These are phyloP conservation scores for Cheilosia vulpina DNA, from an alignment of 2,888 invertebrate species.

Conservation along the genomic window DNA sequence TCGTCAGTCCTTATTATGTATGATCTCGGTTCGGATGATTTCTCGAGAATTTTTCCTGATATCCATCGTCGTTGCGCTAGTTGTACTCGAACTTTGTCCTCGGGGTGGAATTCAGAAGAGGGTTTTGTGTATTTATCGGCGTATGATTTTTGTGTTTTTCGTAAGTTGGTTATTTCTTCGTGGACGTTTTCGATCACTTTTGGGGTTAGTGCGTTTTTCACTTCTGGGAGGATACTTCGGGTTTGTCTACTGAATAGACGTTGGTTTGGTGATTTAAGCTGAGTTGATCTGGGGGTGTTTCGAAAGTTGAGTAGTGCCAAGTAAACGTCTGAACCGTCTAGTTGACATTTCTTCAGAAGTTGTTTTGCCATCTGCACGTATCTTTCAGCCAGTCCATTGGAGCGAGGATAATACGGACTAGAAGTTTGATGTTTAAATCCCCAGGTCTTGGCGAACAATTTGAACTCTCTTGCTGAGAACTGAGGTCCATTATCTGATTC, in stretches of 20 bases:
- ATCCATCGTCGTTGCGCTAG: not conserved
- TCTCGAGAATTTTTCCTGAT: constrained; percentile 27
- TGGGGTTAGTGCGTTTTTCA: not conserved
- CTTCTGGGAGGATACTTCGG: constrained; percentile 11
- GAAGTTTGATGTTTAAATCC: too few species aligned
- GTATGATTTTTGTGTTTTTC: constrained; percentile 56
- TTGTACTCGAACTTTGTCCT: constrained; percentile 31
- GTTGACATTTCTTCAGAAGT: constrained; percentile 63
- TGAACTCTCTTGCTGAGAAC: too few species aligned
- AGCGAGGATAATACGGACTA: too few species aligned
- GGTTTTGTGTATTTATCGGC: constrained; percentile 31
- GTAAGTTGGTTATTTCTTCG: constrained; percentile 51
- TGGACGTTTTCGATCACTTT: constrained; percentile 47
- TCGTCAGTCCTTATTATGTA: not conserved
- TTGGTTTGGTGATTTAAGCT: constrained; percentile 27
- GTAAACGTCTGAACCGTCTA: constrained; percentile 59
- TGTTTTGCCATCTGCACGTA: constrained; percentile 67
- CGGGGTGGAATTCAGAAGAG: constrained; percentile 11
- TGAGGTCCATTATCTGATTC: too few species aligned
- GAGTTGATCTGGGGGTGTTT: constrained; percentile 20
- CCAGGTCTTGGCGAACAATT: too few species aligned
- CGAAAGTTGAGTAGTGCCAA: constrained; percentile 59
- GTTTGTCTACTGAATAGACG: constrained; percentile 40
- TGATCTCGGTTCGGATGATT: constrained; percentile 36
- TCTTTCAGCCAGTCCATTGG: constrained; percentile 22